Percentiles rank a stretch among this genome's conserved stretches.
phyloP scores from a whole-genome alignment of 2,113 vertebrate species.

The Excalfactoria chinensis region DNA sequence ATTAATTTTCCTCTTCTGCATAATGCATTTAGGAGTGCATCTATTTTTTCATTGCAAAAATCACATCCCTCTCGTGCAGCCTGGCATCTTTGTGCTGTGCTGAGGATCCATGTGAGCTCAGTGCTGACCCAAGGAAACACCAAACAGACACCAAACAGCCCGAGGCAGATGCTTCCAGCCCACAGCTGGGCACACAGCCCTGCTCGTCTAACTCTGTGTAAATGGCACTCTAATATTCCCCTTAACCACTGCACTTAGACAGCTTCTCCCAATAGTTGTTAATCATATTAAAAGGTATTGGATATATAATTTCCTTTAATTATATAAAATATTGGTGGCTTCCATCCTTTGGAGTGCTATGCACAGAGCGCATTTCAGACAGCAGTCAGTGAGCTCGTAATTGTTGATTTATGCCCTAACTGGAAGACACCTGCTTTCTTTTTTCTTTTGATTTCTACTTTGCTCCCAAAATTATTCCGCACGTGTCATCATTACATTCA shows the following conservation, averaged over 20 bases:
- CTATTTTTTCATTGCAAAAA: slow-evolving; percentile 25
- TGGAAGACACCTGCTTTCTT: neutral
- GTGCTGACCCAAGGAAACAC: neutral
- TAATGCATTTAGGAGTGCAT: slow-evolving; percentile 8
- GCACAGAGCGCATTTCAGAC: neutral
- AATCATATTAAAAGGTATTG: slow-evolving; percentile 72
- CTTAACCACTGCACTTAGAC: slow-evolving; percentile 50
- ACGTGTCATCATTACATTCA: slow-evolving; percentile 60
- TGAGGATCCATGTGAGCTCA: neutral
- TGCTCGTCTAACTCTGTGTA: slow-evolving; percentile 46
- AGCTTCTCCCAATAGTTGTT: slow-evolving; percentile 41
- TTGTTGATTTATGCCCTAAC: neutral
- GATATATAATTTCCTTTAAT: slow-evolving; percentile 75
- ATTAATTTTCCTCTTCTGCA: neutral
- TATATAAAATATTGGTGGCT: slow-evolving; percentile 53
- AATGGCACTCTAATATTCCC: slow-evolving; percentile 35
- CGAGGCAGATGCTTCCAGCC: neutral
- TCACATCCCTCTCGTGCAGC: neutral
- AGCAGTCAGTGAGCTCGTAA: neutral
- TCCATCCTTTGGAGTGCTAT: slow-evolving; percentile 30
- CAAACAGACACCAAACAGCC: neutral
- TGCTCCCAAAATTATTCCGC: slow-evolving; percentile 41
- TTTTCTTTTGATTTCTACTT: slow-evolving; percentile 49
- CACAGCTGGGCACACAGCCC: slow-evolving; percentile 7
- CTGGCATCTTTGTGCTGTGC: neutral